Evolutionary conservation across 2,797 vertebrate genomes (phyloP).

Genomic region (Lycodopsis pacificus): DNA sequence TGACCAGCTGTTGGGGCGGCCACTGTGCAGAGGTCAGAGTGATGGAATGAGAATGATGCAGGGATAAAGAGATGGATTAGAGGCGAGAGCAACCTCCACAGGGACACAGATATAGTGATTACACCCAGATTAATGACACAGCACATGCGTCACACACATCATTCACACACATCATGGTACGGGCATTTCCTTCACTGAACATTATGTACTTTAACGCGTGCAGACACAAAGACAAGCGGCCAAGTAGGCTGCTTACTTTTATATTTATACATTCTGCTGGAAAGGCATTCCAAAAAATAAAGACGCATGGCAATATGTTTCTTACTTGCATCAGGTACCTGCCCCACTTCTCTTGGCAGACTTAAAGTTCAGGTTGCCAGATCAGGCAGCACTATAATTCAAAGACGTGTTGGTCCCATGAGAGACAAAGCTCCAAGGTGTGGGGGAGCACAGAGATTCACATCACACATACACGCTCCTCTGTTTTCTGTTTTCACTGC

Average conservation of each 20-base stretch:
- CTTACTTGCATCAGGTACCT: no score
- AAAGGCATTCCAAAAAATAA: background rate
- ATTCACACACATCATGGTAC: conserved; percentile 8
- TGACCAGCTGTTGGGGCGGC: conserved; percentile 74
- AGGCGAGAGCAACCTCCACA: conserved; percentile 61
- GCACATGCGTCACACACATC: conserved; percentile 38
- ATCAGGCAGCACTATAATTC: no score
- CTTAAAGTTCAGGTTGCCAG: no score
- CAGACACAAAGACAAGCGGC: background rate
- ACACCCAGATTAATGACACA: conserved; percentile 78
- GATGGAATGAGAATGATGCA: conserved; percentile 75
- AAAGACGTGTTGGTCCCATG: conserved; percentile 36
- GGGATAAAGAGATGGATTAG: conserved; percentile 81
- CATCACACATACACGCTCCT: conserved; percentile 33
- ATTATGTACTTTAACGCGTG: conserved; percentile 15
- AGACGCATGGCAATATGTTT: background rate
- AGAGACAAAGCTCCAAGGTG: conserved; percentile 34
- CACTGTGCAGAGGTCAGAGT: conserved; percentile 71
- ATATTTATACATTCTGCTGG: background rate
- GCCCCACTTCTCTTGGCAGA: no score
- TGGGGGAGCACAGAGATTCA: conserved; percentile 14
- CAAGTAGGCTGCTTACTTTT: background rate
- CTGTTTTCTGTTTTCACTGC: conserved; percentile 26
- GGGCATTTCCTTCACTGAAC: background rate
- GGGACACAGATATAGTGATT: conserved; percentile 73